phyloP scores from a whole-genome alignment of 1,140 invertebrate genomes.

The Stenopsyche tienmushanensis region DNA sequence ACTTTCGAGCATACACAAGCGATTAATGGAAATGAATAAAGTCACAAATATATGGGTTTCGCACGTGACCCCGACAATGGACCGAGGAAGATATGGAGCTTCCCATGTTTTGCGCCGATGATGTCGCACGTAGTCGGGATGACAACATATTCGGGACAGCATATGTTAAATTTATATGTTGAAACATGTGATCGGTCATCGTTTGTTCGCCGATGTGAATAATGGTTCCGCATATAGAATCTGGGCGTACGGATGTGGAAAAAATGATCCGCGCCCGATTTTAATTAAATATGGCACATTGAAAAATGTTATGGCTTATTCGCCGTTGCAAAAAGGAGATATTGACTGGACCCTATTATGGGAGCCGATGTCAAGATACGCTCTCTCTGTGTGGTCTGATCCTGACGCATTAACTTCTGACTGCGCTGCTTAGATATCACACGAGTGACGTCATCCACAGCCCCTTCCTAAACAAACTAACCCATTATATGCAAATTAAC shows the following conservation, averaged over 20 bases:
- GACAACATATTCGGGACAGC: too few species aligned
- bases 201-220: too few species aligned
- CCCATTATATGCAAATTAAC: too few species aligned
- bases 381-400: constrained; percentile 28
- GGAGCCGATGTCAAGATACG: constrained; percentile 21
- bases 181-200: too few species aligned
- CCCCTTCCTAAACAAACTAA: too few species aligned
- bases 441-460: constrained; percentile 8
- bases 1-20: constrained; percentile 11
- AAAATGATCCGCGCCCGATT: constrained; percentile 3
- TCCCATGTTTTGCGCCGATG: neutral
- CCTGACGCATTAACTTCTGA: constrained; percentile 30
- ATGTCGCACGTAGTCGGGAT: neutral
- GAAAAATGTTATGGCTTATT: neutral
- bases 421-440: constrained; percentile 26
- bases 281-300: constrained; percentile 4
- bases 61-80: constrained; percentile 18
- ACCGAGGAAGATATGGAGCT: neutral
- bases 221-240: too few species aligned
- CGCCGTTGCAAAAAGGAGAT: constrained; percentile 1
- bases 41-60: constrained; percentile 8
- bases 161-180: too few species aligned
- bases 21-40: constrained; percentile 1
- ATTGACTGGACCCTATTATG: constrained; percentile 21
- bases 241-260: too few species aligned